phyloP scores from a whole-genome alignment of 2,113 vertebrate genomes.

The Archocentrus centrarchus region DNA sequence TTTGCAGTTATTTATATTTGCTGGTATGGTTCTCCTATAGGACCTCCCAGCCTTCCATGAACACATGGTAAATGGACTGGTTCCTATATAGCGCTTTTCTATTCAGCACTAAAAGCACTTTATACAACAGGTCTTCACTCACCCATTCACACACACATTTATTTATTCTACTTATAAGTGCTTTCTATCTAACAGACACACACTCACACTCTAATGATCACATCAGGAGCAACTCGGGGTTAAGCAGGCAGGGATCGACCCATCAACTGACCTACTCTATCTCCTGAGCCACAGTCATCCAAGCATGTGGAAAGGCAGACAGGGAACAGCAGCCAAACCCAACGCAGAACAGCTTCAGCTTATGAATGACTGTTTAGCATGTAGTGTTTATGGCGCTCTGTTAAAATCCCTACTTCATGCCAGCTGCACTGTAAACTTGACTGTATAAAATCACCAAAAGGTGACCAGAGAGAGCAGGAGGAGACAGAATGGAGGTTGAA shows the following conservation, averaged over 20 bases:
- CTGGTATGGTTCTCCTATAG: not conserved
- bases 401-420: not conserved
- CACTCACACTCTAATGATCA: too few relatives aligned
- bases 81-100: too few relatives aligned
- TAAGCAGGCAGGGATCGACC: too few relatives aligned
- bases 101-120: too few relatives aligned
- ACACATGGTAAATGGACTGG: not conserved
- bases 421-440: not conserved
- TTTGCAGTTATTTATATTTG: not conserved
- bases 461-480: not conserved
- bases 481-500: not conserved
- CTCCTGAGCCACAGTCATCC: too few relatives aligned
- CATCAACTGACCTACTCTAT: too few relatives aligned
- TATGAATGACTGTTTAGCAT: not conserved
- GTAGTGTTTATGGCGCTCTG: not conserved
- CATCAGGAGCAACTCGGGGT: too few relatives aligned
- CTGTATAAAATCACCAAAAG: not conserved
- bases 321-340: not conserved
- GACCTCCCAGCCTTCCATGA: not conserved
- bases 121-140: too few relatives aligned
- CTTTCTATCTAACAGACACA: too few relatives aligned
- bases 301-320: not conserved
- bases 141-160: too few relatives aligned
- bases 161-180: too few relatives aligned
- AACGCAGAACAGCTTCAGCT: not conserved